Evolutionary conservation across 2,888 invertebrate genomes (phyloP).

Genomic region (Pandemis heparana): DNA sequence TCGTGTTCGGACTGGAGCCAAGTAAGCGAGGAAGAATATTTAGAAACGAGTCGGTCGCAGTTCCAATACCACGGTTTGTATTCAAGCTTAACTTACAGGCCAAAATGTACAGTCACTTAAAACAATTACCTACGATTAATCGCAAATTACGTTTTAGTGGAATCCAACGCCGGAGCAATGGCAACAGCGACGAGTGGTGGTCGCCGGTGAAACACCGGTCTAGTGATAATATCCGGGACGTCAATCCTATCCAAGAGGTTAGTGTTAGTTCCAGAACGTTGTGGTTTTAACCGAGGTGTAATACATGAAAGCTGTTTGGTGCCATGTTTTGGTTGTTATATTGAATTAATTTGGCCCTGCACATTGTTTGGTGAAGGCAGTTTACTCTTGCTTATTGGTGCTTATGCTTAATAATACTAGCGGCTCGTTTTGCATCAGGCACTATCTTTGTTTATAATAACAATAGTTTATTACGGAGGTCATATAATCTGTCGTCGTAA

Average conservation of each 20-base stretch:
- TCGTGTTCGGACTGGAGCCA: constrained; percentile 64
- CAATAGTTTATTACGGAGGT: background rate
- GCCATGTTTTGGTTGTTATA: too few species aligned
- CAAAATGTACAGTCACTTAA: background rate
- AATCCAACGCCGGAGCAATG: constrained; percentile 67
- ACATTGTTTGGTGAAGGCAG: too few species aligned
- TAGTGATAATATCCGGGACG: constrained; percentile 68
- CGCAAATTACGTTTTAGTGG: constrained; percentile 52
- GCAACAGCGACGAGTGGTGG: constrained; percentile 76
- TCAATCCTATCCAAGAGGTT: constrained; percentile 69
- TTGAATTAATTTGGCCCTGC: too few species aligned
- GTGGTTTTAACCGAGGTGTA: background rate
- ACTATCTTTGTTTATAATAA: too few species aligned
- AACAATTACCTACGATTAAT: background rate
- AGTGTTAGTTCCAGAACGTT: constrained; percentile 49
- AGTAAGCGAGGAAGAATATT: constrained; percentile 64
- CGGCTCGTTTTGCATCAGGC: too few species aligned
- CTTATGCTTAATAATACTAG: too few species aligned
- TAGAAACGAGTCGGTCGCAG: constrained; percentile 60
- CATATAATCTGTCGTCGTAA: background rate
- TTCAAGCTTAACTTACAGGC: background rate
- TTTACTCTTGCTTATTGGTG: too few species aligned
- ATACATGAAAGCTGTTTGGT: background rate
- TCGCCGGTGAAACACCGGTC: constrained; percentile 67
- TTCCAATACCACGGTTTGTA: constrained; percentile 56